Evolutionary conservation across 2,113 vertebrate species (phyloP).

Genomic region (Glaucidium brasilianum): DNA sequence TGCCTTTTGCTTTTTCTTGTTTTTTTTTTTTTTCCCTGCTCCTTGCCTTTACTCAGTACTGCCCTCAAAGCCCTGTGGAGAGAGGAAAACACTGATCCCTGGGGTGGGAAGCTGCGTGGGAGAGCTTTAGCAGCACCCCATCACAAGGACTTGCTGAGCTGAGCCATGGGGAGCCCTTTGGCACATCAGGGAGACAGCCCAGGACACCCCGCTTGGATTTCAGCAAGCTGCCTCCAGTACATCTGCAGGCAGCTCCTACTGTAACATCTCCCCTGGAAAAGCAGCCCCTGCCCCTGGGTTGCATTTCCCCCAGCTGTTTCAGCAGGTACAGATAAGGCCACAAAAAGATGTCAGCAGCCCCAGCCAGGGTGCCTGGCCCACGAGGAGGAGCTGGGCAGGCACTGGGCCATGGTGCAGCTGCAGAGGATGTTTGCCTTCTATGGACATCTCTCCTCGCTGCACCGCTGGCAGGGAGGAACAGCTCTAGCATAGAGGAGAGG

Average conservation of each 20-base stretch:
- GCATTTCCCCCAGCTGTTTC: accelerated
- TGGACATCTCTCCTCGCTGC: background rate
- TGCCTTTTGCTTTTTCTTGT: background rate
- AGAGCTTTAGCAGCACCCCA: background rate
- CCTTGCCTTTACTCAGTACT: background rate
- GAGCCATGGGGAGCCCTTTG: accelerated
- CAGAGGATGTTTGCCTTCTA: background rate
- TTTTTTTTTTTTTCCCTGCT: background rate
- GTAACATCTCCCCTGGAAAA: accelerated
- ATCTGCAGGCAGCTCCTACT: background rate
- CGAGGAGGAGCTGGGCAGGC: background rate
- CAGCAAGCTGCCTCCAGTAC: too few relatives aligned
- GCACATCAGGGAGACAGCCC: background rate
- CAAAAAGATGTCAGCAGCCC: accelerated
- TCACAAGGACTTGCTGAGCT: accelerated
- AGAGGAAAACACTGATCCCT: background rate
- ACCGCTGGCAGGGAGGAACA: background rate
- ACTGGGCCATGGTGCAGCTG: accelerated
- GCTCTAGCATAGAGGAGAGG: background rate
- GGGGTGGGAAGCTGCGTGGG: background rate
- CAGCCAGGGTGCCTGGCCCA: accelerated
- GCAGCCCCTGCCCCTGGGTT: accelerated
- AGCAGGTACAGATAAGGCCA: background rate
- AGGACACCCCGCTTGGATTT: accelerated
- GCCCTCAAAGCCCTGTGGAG: background rate